These are phyloP conservation scores for Lepus townsendii DNA, from an alignment of 2,797 vertebrate species.

Conservation along the genomic window DNA sequence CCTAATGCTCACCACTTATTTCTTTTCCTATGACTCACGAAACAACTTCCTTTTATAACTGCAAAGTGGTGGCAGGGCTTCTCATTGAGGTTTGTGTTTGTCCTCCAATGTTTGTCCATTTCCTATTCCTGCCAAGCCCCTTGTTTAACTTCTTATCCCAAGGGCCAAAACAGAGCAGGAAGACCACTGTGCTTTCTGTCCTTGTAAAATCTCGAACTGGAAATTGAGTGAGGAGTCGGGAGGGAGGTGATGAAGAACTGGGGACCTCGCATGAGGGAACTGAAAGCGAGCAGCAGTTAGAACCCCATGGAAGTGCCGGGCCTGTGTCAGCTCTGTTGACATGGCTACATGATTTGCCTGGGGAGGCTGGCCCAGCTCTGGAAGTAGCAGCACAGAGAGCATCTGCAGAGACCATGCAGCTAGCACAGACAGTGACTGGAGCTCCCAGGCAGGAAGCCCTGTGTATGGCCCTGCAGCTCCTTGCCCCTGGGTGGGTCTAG, in stretches of 20 bases:
- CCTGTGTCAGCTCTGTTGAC: rapidly evolving
- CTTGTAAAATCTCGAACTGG: background rate
- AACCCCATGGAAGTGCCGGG: rapidly evolving
- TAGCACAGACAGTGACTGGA: background rate
- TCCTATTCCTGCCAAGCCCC: background rate
- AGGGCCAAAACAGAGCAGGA: background rate
- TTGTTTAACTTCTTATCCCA: background rate
- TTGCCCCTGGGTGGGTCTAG: no score
- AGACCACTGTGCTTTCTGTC: background rate
- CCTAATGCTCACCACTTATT: background rate
- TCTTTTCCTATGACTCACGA: background rate
- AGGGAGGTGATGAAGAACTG: rapidly evolving
- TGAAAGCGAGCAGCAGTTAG: background rate
- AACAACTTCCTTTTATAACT: background rate
- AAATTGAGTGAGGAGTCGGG: background rate
- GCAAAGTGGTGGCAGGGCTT: background rate
- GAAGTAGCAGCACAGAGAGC: background rate
- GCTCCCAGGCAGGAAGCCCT: rapidly evolving
- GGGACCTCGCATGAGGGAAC: no score
- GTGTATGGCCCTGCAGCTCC: no score
- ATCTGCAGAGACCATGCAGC: background rate
- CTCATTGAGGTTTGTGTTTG: background rate
- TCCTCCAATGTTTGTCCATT: background rate
- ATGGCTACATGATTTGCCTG: rapidly evolving
- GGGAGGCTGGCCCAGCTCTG: background rate